A percentile compares a stretch with the other conserved stretches of the same genome.
phyloP scores from a whole-genome alignment of 2,797 vertebrate genomes.

The Tokudaia tokunoshimensis region DNA sequence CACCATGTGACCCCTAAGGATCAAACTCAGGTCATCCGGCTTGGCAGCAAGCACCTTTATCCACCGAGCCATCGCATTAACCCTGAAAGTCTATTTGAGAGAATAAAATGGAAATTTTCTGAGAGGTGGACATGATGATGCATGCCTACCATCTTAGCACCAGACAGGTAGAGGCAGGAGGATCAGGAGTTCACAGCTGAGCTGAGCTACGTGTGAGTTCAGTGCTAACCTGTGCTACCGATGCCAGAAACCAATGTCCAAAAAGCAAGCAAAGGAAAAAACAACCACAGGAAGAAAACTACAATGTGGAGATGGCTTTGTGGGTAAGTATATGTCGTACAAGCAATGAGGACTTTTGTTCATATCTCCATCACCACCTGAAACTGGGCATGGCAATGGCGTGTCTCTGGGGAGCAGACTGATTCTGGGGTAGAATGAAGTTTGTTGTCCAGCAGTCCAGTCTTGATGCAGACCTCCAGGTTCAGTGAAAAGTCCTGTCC shows the following conservation, averaged over 20 bases:
- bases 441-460: background rate
- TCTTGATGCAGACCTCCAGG: background rate
- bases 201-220: no score
- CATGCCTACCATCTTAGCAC: background rate
- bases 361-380: background rate
- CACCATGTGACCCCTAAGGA: no score
- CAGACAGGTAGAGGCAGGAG: background rate
- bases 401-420: background rate
- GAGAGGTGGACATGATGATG: background rate
- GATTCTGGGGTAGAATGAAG: background rate
- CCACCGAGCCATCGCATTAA: background rate
- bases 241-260: no score
- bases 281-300: background rate
- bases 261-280: background rate
- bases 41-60: background rate
- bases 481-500: background rate
- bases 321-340: background rate
- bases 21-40: background rate
- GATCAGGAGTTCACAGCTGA: background rate
- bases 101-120: background rate
- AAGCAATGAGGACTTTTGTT: background rate
- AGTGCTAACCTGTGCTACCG: background rate
- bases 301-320: background rate
- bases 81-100: background rate
- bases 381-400: background rate